A percentile compares a stretch with the other conserved stretches of the same genome.
These are phyloP conservation scores for Semnornis frantzii DNA, from an alignment of 2,113 vertebrate species.

Conservation along the genomic window DNA sequence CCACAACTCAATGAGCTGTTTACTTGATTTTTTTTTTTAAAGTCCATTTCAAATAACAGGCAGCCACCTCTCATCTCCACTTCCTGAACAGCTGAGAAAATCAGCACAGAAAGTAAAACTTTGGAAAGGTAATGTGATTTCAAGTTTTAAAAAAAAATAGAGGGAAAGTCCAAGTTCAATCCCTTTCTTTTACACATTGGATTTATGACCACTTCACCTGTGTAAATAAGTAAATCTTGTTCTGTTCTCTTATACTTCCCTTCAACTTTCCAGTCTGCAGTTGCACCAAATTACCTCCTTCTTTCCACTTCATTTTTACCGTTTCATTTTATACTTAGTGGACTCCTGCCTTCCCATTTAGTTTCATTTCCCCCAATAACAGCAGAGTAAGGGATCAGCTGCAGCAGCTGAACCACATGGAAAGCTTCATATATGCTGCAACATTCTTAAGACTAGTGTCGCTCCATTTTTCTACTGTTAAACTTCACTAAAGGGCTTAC, in stretches of 20 bases:
- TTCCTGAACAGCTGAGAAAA: neutral
- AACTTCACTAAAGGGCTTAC: neutral
- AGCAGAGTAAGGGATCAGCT: neutral
- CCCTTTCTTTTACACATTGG: neutral
- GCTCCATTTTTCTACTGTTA: neutral
- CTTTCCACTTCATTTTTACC: neutral
- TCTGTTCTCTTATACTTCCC: neutral
- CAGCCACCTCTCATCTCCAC: neutral
- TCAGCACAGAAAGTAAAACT: neutral
- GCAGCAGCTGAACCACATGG: neutral
- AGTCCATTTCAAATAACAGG: neutral
- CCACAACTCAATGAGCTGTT: neutral
- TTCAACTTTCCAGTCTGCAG: neutral
- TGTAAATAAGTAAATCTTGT: neutral
- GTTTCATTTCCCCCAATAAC: neutral
- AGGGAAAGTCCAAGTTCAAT: neutral
- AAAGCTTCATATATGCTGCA: neutral
- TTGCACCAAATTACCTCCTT: neutral
- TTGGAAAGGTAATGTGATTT: neutral
- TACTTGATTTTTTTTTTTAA: neutral
- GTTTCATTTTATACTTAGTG: neutral
- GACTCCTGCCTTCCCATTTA: neutral
- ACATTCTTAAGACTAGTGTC: neutral
- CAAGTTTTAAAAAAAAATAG: neutral
- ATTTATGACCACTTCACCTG: slow-evolving; percentile 6